Base-by-base conservation (phyloP, 1,140 invertebrate species). In the Laupala kohalensis region DNA sequence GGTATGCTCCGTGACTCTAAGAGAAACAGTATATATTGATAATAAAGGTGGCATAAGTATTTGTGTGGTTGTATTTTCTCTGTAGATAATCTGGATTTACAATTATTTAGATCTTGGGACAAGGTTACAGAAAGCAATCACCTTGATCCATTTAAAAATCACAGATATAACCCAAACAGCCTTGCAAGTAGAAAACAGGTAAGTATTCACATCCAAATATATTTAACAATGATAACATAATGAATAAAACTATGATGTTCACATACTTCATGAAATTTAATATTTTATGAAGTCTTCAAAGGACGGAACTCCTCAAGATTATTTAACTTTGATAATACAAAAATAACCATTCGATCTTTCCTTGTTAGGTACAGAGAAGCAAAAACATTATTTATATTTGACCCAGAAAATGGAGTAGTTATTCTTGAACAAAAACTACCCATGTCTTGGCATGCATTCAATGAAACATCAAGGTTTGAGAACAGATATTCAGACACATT, bases 391-490 rank as follows among this genome's bases (percentile, higher is more conserved):
- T 94, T 95, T 75, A 85, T 93, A 27, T 95, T 93, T 78, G 92
- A 94, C 79, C 90, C 92, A 0, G 85, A 89, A 26, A 84, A 87
- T 64, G 94, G 94, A 9, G 80, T 91, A 30, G 88, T 96, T 74
- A 86, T 90, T 70, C 79, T 94, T 28, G 92, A 95, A 77, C 90
- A 96, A 76, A 94, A 94, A 76, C 80, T 95, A 23, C 93, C 93
- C 0, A 89, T 95, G 83, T 91, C 92, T 0, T 93, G 92, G 91
- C 91, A 95, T 77, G 89, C 92, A 0, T 94, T 96, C 77, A 92
- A 94, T 77, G 87, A 92, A 76, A 91, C 90, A 1, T 93, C 93
- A 0, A 88, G 88, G 77, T 92, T 92, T 76, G 84, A 85, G 76
- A 84, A 85, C 79, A 77, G 64, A 19, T 53, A 9, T 53, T 19